Conservation (phyloP, 1,140 invertebrate species). For the Propsilocerus akamusi region DNA sequence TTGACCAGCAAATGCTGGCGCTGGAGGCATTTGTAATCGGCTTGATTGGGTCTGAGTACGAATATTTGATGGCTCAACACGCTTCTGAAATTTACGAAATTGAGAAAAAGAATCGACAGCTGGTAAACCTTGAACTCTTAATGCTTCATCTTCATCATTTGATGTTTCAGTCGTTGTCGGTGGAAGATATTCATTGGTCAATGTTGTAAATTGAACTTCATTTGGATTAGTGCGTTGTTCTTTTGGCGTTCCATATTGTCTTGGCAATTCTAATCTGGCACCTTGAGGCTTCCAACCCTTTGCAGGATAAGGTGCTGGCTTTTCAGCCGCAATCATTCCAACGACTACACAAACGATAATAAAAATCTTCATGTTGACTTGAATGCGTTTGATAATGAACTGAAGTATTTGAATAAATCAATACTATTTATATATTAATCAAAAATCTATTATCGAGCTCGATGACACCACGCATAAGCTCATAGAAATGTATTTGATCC, state of each 20-base stretch:
- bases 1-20: neutral
- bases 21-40: neutral
- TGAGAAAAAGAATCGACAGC: neutral
- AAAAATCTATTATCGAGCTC: too few relatives aligned
- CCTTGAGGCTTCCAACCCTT: constrained; percentile 15
- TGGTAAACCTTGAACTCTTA: constrained; percentile 1
- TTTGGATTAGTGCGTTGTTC: neutral
- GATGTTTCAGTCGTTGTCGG: constrained; percentile 4
- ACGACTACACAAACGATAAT: neutral
- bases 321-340: neutral
- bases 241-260: neutral
- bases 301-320: constrained; percentile 13
- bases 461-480: too few relatives aligned
- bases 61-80: neutral
- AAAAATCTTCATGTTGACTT: neutral
- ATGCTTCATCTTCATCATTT: constrained; percentile 6
- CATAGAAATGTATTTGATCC: neutral
- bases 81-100: constrained; percentile 3
- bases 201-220: neutral
- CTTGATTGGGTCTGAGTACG: neutral
- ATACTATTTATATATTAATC: constrained; percentile 1
- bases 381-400: neutral
- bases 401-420: neutral
- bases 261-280: neutral
- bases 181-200: constrained; percentile 11